A percentile compares a stretch with the other conserved stretches of the same genome.
phyloP scores from a whole-genome alignment of 2,888 invertebrate genomes.

The Peribatodes rhomboidaria region DNA sequence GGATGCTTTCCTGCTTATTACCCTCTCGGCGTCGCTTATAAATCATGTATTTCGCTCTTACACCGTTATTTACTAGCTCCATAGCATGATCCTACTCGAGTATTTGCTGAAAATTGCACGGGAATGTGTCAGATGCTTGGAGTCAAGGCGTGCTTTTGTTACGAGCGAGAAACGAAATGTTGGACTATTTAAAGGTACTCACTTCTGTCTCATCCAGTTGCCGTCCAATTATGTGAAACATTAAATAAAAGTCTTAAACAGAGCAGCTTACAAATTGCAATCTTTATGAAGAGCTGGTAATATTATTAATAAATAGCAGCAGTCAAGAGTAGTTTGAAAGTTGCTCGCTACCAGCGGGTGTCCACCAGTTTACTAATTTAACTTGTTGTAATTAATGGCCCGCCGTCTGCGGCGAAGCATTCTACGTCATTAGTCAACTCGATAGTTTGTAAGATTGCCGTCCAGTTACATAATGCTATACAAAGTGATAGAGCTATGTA shows the following conservation, averaged over 20 bases:
- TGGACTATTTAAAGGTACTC: not conserved
- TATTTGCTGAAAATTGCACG: constrained; percentile 31
- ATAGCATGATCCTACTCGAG: constrained; percentile 39
- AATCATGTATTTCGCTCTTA: constrained; percentile 47
- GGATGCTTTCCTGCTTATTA: constrained; percentile 45
- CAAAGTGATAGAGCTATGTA: not conserved
- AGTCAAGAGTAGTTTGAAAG: constrained; percentile 34
- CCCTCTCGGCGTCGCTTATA: constrained; percentile 45
- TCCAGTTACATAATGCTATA: constrained; percentile 26
- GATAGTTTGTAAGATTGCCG: constrained; percentile 56
- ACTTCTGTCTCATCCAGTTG: constrained; percentile 8
- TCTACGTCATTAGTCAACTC: constrained; percentile 58
- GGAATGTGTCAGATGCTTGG: constrained; percentile 25
- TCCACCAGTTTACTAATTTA: constrained; percentile 54
- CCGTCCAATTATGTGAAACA: constrained; percentile 9
- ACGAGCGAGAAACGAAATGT: constrained; percentile 1
- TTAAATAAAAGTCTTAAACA: constrained; percentile 17
- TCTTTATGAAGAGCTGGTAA: constrained; percentile 36
- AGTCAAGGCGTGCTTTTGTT: constrained; percentile 6
- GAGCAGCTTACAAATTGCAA: constrained; percentile 11
- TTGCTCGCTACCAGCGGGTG: constrained; percentile 33
- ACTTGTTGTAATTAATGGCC: constrained; percentile 69
- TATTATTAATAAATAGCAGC: constrained; percentile 36
- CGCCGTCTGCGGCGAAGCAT: constrained; percentile 59
- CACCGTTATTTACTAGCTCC: constrained; percentile 46